Percentiles rank a stretch among this genome's conserved stretches.
These are phyloP conservation scores for rat (Rattus norvegicus) DNA, from an alignment of 2,113 vertebrate species.

Conservation along the genomic window DNA sequence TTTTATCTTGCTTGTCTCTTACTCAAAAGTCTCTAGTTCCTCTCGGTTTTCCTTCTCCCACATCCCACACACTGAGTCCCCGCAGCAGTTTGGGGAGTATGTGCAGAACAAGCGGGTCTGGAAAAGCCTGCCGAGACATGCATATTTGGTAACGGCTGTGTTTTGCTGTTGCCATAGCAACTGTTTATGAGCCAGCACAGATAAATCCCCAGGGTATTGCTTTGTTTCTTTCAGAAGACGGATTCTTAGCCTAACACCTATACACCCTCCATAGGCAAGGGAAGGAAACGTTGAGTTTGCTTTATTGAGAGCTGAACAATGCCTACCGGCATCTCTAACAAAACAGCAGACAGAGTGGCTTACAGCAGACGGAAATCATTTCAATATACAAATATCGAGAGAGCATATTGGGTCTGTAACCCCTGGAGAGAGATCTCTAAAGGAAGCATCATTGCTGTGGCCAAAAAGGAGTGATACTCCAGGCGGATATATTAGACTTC, in stretches of 20 bases:
- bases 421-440: background rate
- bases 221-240: background rate
- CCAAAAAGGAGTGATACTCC: background rate
- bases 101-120: background rate
- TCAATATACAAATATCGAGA: background rate
- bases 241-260: background rate
- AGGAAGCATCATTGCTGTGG: background rate
- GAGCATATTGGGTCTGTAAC: background rate
- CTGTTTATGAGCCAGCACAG: background rate
- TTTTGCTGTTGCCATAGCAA: constrained; percentile 35
- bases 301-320: background rate
- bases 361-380: background rate
- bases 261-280: background rate
- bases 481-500: background rate
- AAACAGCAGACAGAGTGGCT: background rate
- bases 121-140: background rate
- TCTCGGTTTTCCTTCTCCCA: background rate
- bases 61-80: background rate
- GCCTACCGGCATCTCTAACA: background rate
- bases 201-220: background rate
- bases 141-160: background rate
- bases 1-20: background rate
- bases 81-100: background rate
- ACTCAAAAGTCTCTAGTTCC: background rate
- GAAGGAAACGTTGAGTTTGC: background rate